Conservation (phyloP, 2,113 vertebrate species). For the Penelope pileata region DNA sequence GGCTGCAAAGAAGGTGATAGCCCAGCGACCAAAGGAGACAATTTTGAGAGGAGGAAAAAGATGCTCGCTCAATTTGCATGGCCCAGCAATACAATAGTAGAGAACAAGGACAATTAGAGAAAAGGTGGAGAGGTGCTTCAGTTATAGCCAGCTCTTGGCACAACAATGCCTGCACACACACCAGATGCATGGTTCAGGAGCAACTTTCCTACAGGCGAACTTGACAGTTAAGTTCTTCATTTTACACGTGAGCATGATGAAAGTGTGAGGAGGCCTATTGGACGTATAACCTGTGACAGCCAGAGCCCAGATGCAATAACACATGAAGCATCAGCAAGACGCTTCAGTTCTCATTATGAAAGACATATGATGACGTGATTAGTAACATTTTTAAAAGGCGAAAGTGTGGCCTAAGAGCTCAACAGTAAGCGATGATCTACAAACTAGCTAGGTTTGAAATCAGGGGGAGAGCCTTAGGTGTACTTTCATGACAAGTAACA, state of each 20-base stretch:
- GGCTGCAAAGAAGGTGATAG: background rate
- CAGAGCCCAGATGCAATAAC: background rate
- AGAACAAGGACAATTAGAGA: background rate
- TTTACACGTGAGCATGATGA: background rate
- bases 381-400: background rate
- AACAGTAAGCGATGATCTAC: background rate
- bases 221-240: background rate
- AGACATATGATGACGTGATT: background rate
- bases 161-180: background rate
- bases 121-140: background rate
- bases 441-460: background rate
- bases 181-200: background rate
- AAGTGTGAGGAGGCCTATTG: background rate
- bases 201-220: background rate
- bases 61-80: background rate
- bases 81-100: background rate
- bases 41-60: background rate
- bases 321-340: background rate
- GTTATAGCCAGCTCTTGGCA: background rate
- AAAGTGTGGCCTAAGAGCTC: background rate
- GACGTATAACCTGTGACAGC: background rate
- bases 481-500: background rate
- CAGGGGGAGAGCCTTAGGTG: background rate
- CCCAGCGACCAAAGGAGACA: background rate
- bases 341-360: background rate